phyloP scores from a whole-genome alignment of 1,140 invertebrate genomes.

The Camponotus vicinus region DNA sequence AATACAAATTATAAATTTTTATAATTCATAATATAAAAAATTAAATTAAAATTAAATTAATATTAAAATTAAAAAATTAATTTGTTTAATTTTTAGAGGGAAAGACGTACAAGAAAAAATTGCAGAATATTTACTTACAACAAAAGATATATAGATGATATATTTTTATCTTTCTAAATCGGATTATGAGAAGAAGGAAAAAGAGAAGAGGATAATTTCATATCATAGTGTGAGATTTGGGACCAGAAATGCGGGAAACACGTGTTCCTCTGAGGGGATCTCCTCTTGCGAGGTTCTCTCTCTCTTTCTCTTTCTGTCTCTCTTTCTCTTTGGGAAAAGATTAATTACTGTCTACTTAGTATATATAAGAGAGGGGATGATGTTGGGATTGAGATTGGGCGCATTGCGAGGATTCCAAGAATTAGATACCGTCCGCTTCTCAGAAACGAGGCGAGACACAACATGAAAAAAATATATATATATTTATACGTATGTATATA shows the following conservation, averaged over 20 bases:
- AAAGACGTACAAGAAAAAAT: too few species aligned
- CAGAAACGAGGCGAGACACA: constrained; percentile 22
- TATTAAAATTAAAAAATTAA: too few species aligned
- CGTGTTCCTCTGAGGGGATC: neutral
- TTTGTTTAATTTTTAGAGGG: too few species aligned
- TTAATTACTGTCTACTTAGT: constrained; percentile 54
- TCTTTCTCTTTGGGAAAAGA: constrained; percentile 32
- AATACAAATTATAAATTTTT: too few species aligned
- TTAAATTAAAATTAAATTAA: too few species aligned
- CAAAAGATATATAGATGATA: neutral
- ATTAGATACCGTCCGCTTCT: constrained; percentile 31
- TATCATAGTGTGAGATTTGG: constrained; percentile 17
- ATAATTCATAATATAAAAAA: too few species aligned
- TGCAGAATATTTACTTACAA: neutral
- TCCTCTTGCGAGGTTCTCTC: neutral
- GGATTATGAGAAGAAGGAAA: neutral
- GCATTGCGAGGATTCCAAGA: constrained; percentile 1
- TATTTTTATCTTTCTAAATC: neutral
- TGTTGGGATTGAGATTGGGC: constrained; percentile 3
- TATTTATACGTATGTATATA: neutral
- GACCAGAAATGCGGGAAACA: constrained; percentile 47
- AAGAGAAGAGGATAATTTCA: neutral
- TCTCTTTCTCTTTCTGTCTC: neutral
- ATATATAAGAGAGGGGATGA: constrained; percentile 14
- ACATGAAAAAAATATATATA: neutral